These are phyloP conservation scores for Drosophila recens DNA, from an alignment of 2,888 invertebrate species.

Conservation along the genomic window DNA sequence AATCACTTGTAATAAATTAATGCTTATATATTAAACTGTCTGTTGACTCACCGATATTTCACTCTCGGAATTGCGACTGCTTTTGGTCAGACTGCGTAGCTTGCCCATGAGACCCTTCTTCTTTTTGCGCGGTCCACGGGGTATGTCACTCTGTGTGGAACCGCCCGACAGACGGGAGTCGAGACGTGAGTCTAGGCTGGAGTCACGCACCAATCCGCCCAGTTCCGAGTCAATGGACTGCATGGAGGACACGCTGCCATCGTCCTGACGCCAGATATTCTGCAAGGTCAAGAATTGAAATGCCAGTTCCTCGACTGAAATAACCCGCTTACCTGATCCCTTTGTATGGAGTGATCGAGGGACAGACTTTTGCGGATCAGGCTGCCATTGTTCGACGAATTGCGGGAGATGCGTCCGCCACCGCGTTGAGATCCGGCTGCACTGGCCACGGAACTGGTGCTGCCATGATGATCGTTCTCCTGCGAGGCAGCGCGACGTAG, in stretches of 20 bases:
- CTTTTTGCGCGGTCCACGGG: conserved; percentile 89
- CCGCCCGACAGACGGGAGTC: conserved; percentile 94
- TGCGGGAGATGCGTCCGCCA: conserved; percentile 82
- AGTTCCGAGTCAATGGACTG: conserved; percentile 90
- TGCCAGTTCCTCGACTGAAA: no score
- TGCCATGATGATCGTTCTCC: conserved; percentile 88
- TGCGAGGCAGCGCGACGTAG: conserved; percentile 87
- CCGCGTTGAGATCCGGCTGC: conserved; percentile 82
- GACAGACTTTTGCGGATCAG: conserved; percentile 90
- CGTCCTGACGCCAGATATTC: conserved; percentile 93
- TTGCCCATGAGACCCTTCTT: conserved; percentile 93
- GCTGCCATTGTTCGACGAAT: conserved; percentile 86
- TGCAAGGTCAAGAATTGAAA: conserved; percentile 80
- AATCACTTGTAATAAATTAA: not conserved
- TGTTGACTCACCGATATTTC: conserved; percentile 83
- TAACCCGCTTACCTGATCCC: conserved; percentile 83
- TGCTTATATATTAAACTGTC: not conserved
- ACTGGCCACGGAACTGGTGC: conserved; percentile 82
- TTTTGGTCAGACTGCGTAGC: conserved; percentile 93
- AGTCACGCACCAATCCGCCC: conserved; percentile 90
- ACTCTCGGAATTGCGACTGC: conserved; percentile 87
- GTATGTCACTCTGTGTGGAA: conserved; percentile 93
- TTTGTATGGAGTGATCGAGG: conserved; percentile 88
- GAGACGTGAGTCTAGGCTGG: conserved; percentile 87
- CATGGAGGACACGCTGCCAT: conserved; percentile 93